Percentiles rank a stretch among this genome's conserved stretches.
Conservation (phyloP, 2,113 vertebrate species). For the Zosterops pallidus region DNA sequence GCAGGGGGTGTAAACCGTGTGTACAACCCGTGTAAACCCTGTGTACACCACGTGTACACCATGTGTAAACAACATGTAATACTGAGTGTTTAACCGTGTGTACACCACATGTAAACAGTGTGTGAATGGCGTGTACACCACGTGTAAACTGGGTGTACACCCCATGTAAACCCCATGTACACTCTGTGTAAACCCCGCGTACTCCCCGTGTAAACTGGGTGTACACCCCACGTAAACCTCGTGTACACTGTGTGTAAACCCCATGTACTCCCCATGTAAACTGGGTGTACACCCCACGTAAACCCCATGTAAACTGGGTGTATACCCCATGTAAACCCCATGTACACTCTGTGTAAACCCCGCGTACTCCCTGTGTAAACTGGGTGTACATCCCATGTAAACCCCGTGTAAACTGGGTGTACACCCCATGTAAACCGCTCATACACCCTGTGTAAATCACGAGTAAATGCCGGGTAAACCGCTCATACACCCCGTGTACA, state of each 20-base stretch:
- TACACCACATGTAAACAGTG: accelerated
- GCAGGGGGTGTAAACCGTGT: accelerated
- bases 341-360: accelerated
- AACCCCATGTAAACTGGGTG: accelerated
- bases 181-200: accelerated
- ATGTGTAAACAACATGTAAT: accelerated
- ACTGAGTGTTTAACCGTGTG: too few species aligned
- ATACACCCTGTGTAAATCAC: too few species aligned
- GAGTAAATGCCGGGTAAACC: too few species aligned
- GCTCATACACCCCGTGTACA: not conserved
- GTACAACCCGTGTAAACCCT: accelerated
- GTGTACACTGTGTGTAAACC: not conserved
- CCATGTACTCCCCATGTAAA: accelerated
- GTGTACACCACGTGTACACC: accelerated
- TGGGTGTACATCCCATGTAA: accelerated
- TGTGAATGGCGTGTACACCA: too few species aligned
- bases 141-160: accelerated
- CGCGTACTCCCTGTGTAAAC: accelerated
- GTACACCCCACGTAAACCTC: too few species aligned
- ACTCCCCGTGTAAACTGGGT: accelerated
- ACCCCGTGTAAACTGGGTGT: too few species aligned
- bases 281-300: accelerated
- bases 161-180: too few species aligned
- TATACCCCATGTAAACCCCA: accelerated
- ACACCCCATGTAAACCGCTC: too few species aligned